Evolutionary conservation across 53 echinoderm and acorn worm genomes (phyloP).

Genomic region (Henricia sp.): DNA sequence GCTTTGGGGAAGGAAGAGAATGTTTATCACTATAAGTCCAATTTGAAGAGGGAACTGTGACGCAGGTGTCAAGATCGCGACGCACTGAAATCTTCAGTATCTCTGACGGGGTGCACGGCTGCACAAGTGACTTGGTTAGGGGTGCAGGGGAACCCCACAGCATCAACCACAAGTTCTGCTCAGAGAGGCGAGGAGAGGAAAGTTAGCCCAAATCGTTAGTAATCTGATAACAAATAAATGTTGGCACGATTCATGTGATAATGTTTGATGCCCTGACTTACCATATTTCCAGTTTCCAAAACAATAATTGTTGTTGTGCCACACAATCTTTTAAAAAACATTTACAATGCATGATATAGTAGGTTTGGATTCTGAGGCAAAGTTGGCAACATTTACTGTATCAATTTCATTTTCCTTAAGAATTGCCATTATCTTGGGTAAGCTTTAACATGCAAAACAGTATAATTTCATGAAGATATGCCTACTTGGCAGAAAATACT

Average conservation of each 20-base stretch:
- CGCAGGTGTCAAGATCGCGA: background rate
- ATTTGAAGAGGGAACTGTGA: background rate
- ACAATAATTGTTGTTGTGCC: background rate
- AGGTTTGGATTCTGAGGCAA: too few species aligned
- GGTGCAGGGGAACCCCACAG: background rate
- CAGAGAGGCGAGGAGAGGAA: conserved; percentile 14
- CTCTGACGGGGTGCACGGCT: background rate
- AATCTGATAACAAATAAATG: background rate
- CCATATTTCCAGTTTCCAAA: background rate
- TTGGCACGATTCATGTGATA: too few species aligned
- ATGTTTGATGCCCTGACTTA: too few species aligned
- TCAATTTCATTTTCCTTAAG: too few species aligned
- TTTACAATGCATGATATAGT: too few species aligned
- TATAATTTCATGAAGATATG: too few species aligned
- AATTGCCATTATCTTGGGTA: too few species aligned
- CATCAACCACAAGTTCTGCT: conserved; percentile 11
- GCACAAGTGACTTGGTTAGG: background rate
- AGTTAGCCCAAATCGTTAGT: conserved; percentile 29
- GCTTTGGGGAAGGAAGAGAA: background rate
- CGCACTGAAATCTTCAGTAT: background rate
- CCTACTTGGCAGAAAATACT: too few species aligned
- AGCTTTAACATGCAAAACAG: too few species aligned
- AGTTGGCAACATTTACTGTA: too few species aligned
- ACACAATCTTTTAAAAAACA: too few species aligned
- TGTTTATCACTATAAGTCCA: conserved; percentile 9